Percentiles rank a stretch among this genome's conserved stretches.
Evolutionary conservation across 2,113 vertebrate genomes (phyloP).

Genomic region (Catagonus wagneri): DNA sequence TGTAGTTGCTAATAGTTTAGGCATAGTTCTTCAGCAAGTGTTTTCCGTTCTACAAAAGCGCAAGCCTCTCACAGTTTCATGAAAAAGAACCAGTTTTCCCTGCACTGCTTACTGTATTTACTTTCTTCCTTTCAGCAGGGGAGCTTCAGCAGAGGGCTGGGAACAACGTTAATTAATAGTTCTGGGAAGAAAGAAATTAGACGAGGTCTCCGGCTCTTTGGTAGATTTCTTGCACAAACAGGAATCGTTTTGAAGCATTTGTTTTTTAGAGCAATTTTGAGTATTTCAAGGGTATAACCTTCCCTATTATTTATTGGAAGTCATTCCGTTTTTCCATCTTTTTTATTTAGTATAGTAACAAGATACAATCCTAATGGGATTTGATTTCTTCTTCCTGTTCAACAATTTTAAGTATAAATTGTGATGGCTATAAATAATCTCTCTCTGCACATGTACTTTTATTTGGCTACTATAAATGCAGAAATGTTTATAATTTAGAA

Average conservation of each 20-base stretch:
- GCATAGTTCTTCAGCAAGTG: slow-evolving; percentile 56
- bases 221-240: slow-evolving; percentile 12
- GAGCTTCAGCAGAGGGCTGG: slow-evolving; percentile 51
- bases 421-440: neutral
- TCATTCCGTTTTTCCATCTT: neutral
- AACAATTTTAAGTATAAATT: slow-evolving; percentile 29
- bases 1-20: slow-evolving; percentile 54
- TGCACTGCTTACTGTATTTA: slow-evolving; percentile 69
- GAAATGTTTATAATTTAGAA: slow-evolving; percentile 44
- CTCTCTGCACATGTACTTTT: slow-evolving; percentile 31
- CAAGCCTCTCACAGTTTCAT: neutral
- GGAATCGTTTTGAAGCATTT: neutral
- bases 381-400: slow-evolving; percentile 45
- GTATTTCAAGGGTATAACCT: slow-evolving; percentile 24
- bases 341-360: neutral
- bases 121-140: slow-evolving; percentile 65
- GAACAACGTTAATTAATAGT: slow-evolving; percentile 74
- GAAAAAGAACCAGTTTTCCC: slow-evolving; percentile 59
- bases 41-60: slow-evolving; percentile 38
- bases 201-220: slow-evolving; percentile 7
- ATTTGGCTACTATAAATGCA: slow-evolving; percentile 11
- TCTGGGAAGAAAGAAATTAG: slow-evolving; percentile 57
- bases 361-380: neutral
- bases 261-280: neutral
- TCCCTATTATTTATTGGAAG: neutral